Evolutionary conservation across 2,113 vertebrate genomes (phyloP), one percentile per base, ranked within the genome.

Genomic region (Syrrhaptes paradoxus): DNA sequence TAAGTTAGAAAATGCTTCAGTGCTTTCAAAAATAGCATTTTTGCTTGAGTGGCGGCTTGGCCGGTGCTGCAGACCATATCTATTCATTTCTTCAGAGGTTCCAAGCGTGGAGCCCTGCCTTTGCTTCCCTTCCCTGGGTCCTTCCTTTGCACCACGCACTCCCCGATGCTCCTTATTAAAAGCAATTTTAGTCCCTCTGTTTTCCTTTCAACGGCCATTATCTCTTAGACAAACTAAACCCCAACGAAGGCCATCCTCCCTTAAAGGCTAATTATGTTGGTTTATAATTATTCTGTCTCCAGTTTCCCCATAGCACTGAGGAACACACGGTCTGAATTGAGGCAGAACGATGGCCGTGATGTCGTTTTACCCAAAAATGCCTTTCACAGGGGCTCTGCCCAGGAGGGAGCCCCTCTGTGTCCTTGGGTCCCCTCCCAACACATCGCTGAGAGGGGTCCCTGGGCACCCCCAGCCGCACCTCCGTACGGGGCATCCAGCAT

Each of bases 11-110:
- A 94, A 96, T 72, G 90, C 81, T 95, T 74, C 79, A 70, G 73
- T 74, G 75, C 81, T 81, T 95, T 95, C 87, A 89, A 91, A 95
- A 87, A 87, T 66, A 93, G 67, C 67, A 14, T 90, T 93, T 93
- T 79, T 54, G 67, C 79, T 66, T 0, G n/a, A 79, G 43, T 10
- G 31, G 46, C 70, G 82, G 32, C 74, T 95, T 0, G 55, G 62
- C 66, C 76, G 62, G 83, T 0, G 2, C 62, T 29, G 55, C 36
- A 20, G 46, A 31, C 22, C 0, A 0, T 10, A 5, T 28, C 0
- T 18, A 25, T 63, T 65, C 17, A 34, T 63, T 85, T 76, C 32
- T 67, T 63, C 31, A 13, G 38, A 13, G 36, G 58, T 25, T 43
- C 41, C 10, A 1, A 17, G 34, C 52, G 7, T 75, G 62, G 25